Conservation (phyloP, 2,797 vertebrate species). For the Sciurus vulgaris region DNA sequence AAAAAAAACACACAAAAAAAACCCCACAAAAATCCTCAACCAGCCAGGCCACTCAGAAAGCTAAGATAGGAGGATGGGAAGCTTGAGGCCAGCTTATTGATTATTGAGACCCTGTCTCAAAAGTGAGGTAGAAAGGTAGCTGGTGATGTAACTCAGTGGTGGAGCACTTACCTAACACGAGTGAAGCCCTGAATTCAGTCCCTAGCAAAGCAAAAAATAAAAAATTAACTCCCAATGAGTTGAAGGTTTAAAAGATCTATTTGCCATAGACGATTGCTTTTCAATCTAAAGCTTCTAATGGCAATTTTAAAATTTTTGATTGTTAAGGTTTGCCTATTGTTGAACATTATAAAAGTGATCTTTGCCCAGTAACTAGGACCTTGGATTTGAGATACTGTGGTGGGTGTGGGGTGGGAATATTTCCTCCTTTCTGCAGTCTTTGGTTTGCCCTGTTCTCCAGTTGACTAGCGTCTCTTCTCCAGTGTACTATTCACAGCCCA, state of each 20-base stretch:
- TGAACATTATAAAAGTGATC: conserved; percentile 19
- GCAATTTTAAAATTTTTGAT: conserved; percentile 77
- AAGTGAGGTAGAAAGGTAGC: too few species aligned
- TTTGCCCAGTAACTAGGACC: neutral
- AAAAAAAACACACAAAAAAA: too few species aligned
- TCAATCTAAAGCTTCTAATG: conserved; percentile 86
- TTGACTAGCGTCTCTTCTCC: neutral
- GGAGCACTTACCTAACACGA: neutral
- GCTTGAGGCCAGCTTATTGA: too few species aligned
- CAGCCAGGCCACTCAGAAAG: too few species aligned
- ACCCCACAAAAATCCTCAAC: too few species aligned
- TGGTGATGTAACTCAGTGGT: too few species aligned
- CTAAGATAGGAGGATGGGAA: too few species aligned
- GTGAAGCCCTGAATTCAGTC: neutral
- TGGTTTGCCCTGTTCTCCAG: neutral
- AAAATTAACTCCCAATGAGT: neutral
- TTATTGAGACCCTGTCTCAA: too few species aligned
- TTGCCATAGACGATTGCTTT: conserved; percentile 85
- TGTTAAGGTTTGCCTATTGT: conserved; percentile 77
- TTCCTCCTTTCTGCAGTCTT: neutral
- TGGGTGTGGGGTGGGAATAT: neutral
- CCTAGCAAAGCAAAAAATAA: neutral
- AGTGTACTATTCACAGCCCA: neutral
- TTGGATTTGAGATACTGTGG: neutral
- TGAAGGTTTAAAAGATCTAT: conserved; percentile 81